Percentiles rank a stretch among this genome's conserved stretches.
Conservation (phyloP, 2,797 vertebrate species). For the Siniperca scherzeri region DNA sequence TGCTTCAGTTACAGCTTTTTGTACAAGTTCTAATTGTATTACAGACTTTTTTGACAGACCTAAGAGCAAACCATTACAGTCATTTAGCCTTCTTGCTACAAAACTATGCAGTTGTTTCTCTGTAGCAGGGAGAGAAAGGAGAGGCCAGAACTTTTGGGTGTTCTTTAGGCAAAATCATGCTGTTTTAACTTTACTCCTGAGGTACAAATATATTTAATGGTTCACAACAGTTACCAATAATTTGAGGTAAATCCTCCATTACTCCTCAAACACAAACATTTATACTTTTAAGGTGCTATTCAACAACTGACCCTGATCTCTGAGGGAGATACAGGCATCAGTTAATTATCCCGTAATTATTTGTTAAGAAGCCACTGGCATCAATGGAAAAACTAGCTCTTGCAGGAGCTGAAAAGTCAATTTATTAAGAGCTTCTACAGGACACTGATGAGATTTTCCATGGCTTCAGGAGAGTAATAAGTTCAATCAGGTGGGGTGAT, state of each 20-base stretch:
- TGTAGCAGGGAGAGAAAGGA: not conserved
- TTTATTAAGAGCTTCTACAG: conserved; percentile 30
- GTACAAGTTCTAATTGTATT: conserved; percentile 2
- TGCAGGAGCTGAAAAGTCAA: conserved; percentile 32
- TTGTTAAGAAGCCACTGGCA: conserved; percentile 6
- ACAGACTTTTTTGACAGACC: conserved; percentile 3
- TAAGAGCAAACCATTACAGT: not conserved
- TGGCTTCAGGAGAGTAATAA: conserved; percentile 40
- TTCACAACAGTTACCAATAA: not conserved
- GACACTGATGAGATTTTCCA: conserved; percentile 44
- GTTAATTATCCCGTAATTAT: not conserved
- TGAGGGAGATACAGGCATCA: not conserved
- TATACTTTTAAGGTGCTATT: not conserved
- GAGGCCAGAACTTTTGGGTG: not conserved
- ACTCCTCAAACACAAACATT: conserved; percentile 3
- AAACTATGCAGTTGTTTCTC: not conserved
- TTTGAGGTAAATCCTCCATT: not conserved
- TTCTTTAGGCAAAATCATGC: not conserved
- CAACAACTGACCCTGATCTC: not conserved
- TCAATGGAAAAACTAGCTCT: conserved; percentile 18
- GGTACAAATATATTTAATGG: not conserved
- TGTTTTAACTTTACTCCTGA: not conserved
- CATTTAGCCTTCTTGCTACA: not conserved
- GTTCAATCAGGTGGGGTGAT: conserved; percentile 58
- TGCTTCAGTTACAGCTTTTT: conserved; percentile 3